These are phyloP conservation scores for Andrena bucephala DNA, from an alignment of 2,888 invertebrate genomes.

Conservation along the genomic window DNA sequence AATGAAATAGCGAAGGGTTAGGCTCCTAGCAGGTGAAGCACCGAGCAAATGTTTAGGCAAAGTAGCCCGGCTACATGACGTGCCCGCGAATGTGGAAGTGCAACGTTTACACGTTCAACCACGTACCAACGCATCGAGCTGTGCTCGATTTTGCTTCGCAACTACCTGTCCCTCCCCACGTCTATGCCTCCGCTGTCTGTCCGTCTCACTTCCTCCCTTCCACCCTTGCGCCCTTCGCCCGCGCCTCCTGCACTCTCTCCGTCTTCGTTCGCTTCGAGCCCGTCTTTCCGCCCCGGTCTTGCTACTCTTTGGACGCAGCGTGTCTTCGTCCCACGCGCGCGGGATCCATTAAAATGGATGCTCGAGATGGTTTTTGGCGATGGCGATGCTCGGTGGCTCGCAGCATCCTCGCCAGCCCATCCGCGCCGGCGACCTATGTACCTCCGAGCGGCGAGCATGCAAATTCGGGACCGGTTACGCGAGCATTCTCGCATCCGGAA, in stretches of 20 bases:
- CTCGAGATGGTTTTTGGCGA: conserved; percentile 72
- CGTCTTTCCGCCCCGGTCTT: not conserved
- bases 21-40: conserved; percentile 78
- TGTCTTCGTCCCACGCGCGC: conserved; percentile 18
- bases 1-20: conserved; percentile 84
- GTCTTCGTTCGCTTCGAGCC: not conserved
- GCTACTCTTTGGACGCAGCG: conserved; percentile 11
- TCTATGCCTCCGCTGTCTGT: not conserved
- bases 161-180: conserved; percentile 28
- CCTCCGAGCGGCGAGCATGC: conserved; percentile 70
- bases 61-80: conserved; percentile 68
- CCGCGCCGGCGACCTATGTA: conserved; percentile 37
- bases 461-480: conserved; percentile 73
- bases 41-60: conserved; percentile 81
- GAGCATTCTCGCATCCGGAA: conserved; percentile 73
- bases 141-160: conserved; percentile 33
- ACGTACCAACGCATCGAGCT: conserved; percentile 39
- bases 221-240: not conserved
- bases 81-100: conserved; percentile 61
- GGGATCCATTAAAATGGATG: conserved; percentile 74
- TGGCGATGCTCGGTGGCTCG: conserved; percentile 49
- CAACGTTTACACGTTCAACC: conserved; percentile 64
- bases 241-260: not conserved
- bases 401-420: conserved; percentile 44
- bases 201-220: conserved; percentile 3